Conservation (phyloP, 2,797 vertebrate species). For the Gambusia yucatana region DNA sequence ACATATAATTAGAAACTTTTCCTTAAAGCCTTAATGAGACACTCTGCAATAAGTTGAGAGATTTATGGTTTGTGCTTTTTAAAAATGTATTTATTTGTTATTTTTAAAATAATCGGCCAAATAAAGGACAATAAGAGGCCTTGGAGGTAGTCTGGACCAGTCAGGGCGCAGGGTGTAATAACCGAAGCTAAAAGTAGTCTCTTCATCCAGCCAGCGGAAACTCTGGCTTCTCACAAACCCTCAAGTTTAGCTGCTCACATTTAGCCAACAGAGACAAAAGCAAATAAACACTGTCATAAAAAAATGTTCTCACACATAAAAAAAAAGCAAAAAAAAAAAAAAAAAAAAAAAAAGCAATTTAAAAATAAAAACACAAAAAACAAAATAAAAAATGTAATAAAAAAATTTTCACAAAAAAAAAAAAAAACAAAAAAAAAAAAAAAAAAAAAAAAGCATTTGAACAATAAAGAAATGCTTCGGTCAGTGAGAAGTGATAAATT, state of each 20-base stretch:
- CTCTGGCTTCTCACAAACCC: conserved; percentile 73
- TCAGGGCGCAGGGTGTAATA: conserved; percentile 50
- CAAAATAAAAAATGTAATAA: no score
- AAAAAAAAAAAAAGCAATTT: no score
- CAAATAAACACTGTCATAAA: conserved; percentile 74
- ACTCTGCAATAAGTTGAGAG: conserved; percentile 51
- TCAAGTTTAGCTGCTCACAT: conserved; percentile 60
- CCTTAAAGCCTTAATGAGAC: conserved; percentile 53
- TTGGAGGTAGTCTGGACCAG: conserved; percentile 54
- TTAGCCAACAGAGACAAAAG: conserved; percentile 71
- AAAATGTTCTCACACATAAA: conserved; percentile 60
- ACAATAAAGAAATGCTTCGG: conserved; percentile 23
- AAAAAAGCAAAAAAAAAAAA: no score
- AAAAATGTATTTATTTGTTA: conserved; percentile 39
- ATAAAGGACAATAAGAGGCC: conserved; percentile 38
- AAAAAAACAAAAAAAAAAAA: no score
- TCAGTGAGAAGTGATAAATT: conserved; percentile 49
- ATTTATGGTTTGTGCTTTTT: conserved; percentile 60
- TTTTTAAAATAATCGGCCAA: conserved; percentile 57
- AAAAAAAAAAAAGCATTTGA: no score
- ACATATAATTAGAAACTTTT: conserved; percentile 70
- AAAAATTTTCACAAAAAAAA: no score
- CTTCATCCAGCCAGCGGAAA: conserved; percentile 70
- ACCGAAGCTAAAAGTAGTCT: conserved; percentile 72
- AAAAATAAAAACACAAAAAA: no score